Evolutionary conservation across 2,888 invertebrate species (phyloP).

Genomic region (Drosophila sordidula): DNA sequence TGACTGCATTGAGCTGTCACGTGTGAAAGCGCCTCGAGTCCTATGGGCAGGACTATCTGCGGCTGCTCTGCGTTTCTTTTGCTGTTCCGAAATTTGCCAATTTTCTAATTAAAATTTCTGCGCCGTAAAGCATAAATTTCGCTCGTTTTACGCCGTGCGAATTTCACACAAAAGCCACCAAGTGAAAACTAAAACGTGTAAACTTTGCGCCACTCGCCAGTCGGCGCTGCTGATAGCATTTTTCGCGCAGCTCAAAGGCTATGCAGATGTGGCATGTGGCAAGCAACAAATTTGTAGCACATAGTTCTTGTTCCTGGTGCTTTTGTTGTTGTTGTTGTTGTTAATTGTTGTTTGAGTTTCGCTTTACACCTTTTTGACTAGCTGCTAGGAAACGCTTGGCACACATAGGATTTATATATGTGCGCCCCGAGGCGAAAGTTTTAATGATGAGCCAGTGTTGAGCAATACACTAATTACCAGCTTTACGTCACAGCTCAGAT

Average conservation of each 20-base stretch:
- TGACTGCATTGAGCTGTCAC: conserved; percentile 73
- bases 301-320: conserved; percentile 3
- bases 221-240: conserved; percentile 22
- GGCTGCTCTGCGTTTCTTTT: conserved; percentile 14
- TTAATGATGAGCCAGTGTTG: conserved; percentile 33
- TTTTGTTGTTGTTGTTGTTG: conserved; percentile 4
- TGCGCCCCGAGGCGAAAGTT: conserved; percentile 11
- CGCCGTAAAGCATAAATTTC: conserved; percentile 79
- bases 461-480: conserved; percentile 43
- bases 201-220: conserved; percentile 29
- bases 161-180: conserved; percentile 47
- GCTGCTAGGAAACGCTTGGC: conserved; percentile 14
- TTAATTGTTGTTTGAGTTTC: conserved; percentile 42
- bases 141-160: conserved; percentile 67
- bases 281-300: conserved; percentile 22
- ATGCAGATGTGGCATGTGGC: conserved; percentile 22
- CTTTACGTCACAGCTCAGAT: conserved; percentile 24
- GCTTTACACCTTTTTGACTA: conserved; percentile 33
- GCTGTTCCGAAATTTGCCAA: conserved; percentile 69
- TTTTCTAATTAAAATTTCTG: conserved; percentile 81
- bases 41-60: conserved; percentile 16
- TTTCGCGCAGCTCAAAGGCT: conserved; percentile 30
- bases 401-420: neutral
- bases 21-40: conserved; percentile 56
- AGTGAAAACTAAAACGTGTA: conserved; percentile 37